Conservation (phyloP, 35 echinoderm and acorn worm species). For the Hemicentrotus pulcherrimus region DNA sequence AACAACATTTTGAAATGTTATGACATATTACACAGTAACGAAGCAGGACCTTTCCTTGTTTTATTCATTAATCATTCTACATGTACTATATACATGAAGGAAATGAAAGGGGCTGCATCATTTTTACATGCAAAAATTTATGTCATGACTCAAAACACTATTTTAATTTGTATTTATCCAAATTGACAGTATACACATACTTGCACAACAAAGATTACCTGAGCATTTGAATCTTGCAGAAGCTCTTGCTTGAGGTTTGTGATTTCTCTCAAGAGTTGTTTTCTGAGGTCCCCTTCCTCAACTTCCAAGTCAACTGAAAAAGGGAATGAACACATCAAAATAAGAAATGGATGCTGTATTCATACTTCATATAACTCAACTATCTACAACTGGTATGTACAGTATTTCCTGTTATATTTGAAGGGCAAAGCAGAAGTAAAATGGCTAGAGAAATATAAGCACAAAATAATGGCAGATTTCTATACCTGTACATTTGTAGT, state of each 20-base stretch:
- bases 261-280: conserved; percentile 36
- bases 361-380: background rate
- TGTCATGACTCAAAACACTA: too few species aligned
- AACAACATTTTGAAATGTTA: too few species aligned
- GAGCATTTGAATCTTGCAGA: conserved; percentile 8
- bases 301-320: conserved; percentile 62
- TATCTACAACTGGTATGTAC: too few species aligned
- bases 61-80: too few species aligned
- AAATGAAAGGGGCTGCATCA: too few species aligned
- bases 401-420: too few species aligned
- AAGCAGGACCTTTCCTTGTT: too few species aligned
- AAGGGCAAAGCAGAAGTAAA: background rate
- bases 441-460: background rate
- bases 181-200: background rate
- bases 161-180: background rate
- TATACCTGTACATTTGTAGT: too few species aligned
- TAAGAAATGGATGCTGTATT: background rate
- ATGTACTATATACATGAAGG: too few species aligned
- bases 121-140: too few species aligned
- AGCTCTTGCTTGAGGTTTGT: background rate
- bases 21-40: too few species aligned
- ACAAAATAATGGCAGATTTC: background rate
- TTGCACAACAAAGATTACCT: background rate
- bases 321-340: background rate
- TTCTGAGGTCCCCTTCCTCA: conserved; percentile 42